These are phyloP conservation scores for Gallirallus australis DNA, from an alignment of 2,797 vertebrate genomes.

Conservation along the genomic window DNA sequence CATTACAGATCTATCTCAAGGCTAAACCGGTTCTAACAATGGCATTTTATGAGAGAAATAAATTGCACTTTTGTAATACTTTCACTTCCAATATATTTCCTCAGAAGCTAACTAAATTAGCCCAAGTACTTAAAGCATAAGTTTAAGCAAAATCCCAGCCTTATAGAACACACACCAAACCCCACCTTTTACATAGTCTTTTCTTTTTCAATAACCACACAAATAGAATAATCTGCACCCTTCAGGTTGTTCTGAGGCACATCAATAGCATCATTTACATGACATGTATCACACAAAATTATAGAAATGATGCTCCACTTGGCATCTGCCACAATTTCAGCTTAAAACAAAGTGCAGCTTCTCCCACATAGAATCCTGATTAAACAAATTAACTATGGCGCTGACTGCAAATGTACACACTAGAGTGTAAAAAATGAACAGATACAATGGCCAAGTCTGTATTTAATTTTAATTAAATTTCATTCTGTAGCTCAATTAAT, in stretches of 20 bases:
- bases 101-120: constrained; percentile 32
- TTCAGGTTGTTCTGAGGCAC: constrained; percentile 63
- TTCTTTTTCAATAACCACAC: neutral
- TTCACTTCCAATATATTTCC: constrained; percentile 24
- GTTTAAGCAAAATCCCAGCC: constrained; percentile 15
- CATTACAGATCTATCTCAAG: neutral
- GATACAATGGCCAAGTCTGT: constrained; percentile 87
- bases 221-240: neutral
- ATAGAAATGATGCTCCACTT: constrained; percentile 68
- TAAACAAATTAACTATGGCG: constrained; percentile 91
- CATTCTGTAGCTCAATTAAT: constrained; percentile 90
- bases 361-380: constrained; percentile 87
- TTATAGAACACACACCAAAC: neutral
- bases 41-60: neutral
- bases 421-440: constrained; percentile 81
- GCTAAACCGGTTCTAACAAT: constrained; percentile 3
- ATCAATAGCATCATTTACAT: constrained; percentile 75
- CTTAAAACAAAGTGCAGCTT: constrained; percentile 82
- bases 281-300: constrained; percentile 39
- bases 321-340: constrained; percentile 83
- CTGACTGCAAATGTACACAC: constrained; percentile 83
- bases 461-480: constrained; percentile 96
- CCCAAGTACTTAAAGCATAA: neutral
- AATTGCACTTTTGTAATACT: neutral
- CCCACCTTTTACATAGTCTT: neutral